Percentiles rank a stretch among this genome's conserved stretches.
Conservation (phyloP, 2,113 vertebrate species). For the Callochromis pleurospilus region DNA sequence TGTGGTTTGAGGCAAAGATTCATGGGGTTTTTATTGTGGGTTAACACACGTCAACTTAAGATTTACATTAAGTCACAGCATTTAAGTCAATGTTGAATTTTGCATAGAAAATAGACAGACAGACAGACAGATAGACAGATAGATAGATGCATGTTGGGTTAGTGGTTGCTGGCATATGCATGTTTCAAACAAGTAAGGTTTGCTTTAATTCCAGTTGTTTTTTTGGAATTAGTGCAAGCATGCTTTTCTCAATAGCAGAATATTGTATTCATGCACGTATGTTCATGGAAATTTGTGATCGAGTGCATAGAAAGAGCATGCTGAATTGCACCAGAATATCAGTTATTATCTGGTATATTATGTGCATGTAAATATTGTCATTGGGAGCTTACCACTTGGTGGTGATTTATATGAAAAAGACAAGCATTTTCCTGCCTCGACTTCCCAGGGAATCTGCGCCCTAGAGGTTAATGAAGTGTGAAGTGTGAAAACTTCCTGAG, state of each 20-base stretch:
- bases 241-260: background rate
- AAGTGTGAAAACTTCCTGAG: constrained; percentile 97
- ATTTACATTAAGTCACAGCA: background rate
- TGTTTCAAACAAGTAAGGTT: constrained; percentile 13
- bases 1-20: background rate
- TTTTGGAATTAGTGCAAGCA: background rate
- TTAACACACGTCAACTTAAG: background rate
- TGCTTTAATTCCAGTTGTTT: background rate
- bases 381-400: constrained; percentile 57
- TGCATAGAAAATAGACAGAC: accelerated
- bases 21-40: accelerated
- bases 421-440: constrained; percentile 58
- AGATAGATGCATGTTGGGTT: background rate
- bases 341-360: constrained; percentile 42
- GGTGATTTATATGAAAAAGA: constrained; percentile 70
- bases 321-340: constrained; percentile 28
- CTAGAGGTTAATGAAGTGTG: constrained; percentile 92
- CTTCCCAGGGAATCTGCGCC: constrained; percentile 85
- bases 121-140: accelerated
- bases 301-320: constrained; percentile 28
- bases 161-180: background rate
- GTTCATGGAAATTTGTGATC: constrained; percentile 23
- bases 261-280: constrained; percentile 1
- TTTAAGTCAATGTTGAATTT: background rate
- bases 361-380: constrained; percentile 60